Conservation (phyloP, 1,140 invertebrate species). For the Trinorchestia longiramus region DNA sequence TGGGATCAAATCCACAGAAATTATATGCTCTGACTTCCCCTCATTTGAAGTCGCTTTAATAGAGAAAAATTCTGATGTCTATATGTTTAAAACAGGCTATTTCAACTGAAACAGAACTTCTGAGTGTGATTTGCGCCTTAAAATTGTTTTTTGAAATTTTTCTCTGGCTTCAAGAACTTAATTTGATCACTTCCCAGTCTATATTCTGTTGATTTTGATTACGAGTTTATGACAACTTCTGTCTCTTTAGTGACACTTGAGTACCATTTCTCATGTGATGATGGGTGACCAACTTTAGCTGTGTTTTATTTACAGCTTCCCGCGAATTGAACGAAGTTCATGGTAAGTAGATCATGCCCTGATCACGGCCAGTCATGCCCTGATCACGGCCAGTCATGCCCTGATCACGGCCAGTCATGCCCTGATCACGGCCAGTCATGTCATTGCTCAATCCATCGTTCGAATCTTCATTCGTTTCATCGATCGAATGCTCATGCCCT, state of each 20-base stretch:
- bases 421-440: not conserved
- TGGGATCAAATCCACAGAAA: too few relatives aligned
- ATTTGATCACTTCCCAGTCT: too few relatives aligned
- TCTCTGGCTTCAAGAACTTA: too few relatives aligned
- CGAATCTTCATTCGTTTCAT: not conserved
- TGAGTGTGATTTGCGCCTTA: too few relatives aligned
- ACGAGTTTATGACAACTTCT: not conserved
- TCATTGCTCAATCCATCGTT: not conserved
- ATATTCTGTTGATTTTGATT: too few relatives aligned
- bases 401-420: not conserved
- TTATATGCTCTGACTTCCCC: too few relatives aligned
- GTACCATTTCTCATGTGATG: too few relatives aligned
- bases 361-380: not conserved
- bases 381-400: not conserved
- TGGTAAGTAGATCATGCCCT: conserved; percentile 19
- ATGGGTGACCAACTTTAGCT: not conserved
- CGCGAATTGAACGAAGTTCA: conserved; percentile 4
- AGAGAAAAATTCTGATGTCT: too few relatives aligned
- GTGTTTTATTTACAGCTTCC: conserved; percentile 12
- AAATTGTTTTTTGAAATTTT: too few relatives aligned
- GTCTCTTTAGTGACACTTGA: not conserved
- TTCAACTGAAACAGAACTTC: too few relatives aligned
- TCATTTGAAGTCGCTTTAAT: too few relatives aligned
- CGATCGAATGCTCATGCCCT: not conserved
- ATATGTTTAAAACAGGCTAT: too few relatives aligned